These are phyloP conservation scores for Anniella stebbinsi DNA, from an alignment of 2,797 vertebrate species.

Conservation along the genomic window DNA sequence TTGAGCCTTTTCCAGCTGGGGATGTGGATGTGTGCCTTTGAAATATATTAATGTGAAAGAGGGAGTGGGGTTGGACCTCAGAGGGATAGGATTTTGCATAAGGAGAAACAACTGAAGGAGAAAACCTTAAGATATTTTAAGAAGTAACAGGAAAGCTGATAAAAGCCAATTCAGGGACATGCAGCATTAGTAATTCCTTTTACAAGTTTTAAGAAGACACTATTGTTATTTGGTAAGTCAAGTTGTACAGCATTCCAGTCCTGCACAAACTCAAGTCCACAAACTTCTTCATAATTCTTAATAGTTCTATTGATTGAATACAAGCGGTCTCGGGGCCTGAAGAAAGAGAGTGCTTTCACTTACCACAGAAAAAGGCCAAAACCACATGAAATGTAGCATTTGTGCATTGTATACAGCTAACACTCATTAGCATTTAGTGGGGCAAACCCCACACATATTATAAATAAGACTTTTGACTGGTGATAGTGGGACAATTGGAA, in stretches of 20 bases:
- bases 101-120: background rate
- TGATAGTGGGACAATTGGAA: background rate
- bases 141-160: background rate
- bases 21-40: background rate
- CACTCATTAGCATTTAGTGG: constrained; percentile 6
- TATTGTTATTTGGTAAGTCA: background rate
- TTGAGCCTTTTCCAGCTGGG: background rate
- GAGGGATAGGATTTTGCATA: background rate
- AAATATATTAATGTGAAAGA: background rate
- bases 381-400: constrained; percentile 1
- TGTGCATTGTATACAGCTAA: constrained; percentile 12
- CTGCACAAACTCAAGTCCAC: background rate
- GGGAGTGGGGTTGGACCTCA: background rate
- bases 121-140: constrained; percentile 1
- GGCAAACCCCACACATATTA: background rate
- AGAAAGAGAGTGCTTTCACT: constrained; percentile 4
- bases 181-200: background rate
- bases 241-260: background rate
- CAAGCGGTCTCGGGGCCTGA: too few relatives aligned
- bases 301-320: background rate
- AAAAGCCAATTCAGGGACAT: background rate
- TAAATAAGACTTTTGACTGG: constrained; percentile 16
- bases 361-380: background rate
- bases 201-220: background rate
- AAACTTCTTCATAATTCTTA: background rate